A percentile compares a stretch with the other conserved stretches of the same genome.
These are phyloP conservation scores for Apostichopus parvimensis DNA, from an alignment of 35 echinoderm and acorn worm species.

Conservation along the genomic window DNA sequence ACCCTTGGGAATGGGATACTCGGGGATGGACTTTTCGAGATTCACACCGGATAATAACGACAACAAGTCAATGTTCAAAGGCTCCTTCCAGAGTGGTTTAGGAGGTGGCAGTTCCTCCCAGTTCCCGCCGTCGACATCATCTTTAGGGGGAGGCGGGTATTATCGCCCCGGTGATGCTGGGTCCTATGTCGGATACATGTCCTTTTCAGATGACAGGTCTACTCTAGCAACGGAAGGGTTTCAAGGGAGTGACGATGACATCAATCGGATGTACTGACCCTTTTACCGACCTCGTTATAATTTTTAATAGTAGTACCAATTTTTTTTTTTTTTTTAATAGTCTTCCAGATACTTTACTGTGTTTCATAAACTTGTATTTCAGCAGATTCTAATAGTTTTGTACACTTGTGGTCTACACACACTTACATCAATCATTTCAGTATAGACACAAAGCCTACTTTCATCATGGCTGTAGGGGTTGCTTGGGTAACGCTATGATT, in stretches of 20 bases:
- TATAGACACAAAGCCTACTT: too few relatives aligned
- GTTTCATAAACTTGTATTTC: too few relatives aligned
- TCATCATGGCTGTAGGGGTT: too few relatives aligned
- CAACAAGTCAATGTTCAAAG: not conserved
- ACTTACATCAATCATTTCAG: too few relatives aligned
- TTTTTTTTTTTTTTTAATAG: too few relatives aligned
- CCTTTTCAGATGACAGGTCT: not conserved
- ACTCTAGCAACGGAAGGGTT: not conserved
- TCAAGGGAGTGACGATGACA: not conserved
- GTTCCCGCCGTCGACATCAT: not conserved
- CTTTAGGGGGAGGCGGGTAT: not conserved
- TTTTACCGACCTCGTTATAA: not conserved
- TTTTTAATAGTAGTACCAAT: too few relatives aligned
- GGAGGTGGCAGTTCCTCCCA: not conserved
- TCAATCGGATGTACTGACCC: not conserved
- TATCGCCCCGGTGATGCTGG: not conserved
- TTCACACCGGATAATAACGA: not conserved
- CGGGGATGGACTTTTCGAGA: not conserved
- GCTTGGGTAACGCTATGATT: too few relatives aligned
- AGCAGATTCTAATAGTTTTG: too few relatives aligned
- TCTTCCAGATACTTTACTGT: too few relatives aligned
- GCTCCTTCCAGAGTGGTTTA: not conserved
- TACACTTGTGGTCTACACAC: too few relatives aligned
- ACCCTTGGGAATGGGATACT: not conserved
- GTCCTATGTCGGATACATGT: slow-evolving; percentile 8